A percentile compares a stretch with the other conserved stretches of the same genome.
phyloP scores from a whole-genome alignment of 2,888 invertebrate species.

The Psylliodes chrysocephalus region DNA sequence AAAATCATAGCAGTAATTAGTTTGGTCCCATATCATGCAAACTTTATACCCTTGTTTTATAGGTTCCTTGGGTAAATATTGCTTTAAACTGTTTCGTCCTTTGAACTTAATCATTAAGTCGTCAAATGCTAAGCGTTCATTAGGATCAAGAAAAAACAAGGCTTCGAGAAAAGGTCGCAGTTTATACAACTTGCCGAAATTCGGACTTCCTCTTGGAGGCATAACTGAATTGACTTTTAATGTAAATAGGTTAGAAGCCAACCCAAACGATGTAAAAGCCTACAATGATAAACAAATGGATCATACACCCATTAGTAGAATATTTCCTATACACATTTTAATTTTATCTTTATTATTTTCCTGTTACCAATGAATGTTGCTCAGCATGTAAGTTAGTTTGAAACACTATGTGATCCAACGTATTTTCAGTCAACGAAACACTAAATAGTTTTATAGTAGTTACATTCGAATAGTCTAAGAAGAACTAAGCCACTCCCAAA shows the following conservation, averaged over 20 bases:
- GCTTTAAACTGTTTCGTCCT: conserved; percentile 44
- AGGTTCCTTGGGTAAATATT: conserved; percentile 54
- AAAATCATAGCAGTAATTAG: conserved; percentile 39
- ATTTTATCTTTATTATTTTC: conserved; percentile 29
- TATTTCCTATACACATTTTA: conserved; percentile 32
- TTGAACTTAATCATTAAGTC: conserved; percentile 48
- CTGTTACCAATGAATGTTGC: conserved; percentile 2
- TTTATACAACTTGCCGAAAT: conserved; percentile 43
- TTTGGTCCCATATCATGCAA: conserved; percentile 37
- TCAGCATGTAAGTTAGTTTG: conserved; percentile 19
- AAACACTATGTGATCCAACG: conserved; percentile 16
- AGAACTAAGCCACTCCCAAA: no score
- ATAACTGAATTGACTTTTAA: conserved; percentile 40
- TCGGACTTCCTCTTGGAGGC: conserved; percentile 27
- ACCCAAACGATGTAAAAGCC: conserved; percentile 34
- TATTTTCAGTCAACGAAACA: conserved; percentile 7
- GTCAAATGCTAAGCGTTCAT: conserved; percentile 37
- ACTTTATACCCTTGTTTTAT: conserved; percentile 54
- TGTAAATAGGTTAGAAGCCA: conserved; percentile 40
- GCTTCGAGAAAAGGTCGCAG: conserved; percentile 31
- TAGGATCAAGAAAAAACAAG: conserved; percentile 32
- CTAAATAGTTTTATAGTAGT: conserved; percentile 5
- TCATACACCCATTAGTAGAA: conserved; percentile 37
- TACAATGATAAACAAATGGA: conserved; percentile 22
- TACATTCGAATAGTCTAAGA: background rate